Conservation (phyloP, 35 echinoderm and acorn worm species). For the Eucidaris tribuloides region DNA sequence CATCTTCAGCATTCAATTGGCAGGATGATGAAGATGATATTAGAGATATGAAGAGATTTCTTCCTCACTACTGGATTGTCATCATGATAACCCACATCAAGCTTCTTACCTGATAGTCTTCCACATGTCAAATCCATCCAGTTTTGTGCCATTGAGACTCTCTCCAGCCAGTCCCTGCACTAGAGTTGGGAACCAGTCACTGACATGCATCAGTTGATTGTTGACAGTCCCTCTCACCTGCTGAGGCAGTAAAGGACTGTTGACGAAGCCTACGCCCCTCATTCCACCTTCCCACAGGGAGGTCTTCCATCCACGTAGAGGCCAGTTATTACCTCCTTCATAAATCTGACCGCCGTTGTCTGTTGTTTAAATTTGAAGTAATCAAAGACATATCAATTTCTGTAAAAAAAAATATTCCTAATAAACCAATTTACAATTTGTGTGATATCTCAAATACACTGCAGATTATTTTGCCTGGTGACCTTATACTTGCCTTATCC, state of each 20-base stretch:
- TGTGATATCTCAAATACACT: too few species aligned
- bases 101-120: conserved; percentile 65
- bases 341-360: conserved; percentile 73
- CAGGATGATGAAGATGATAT: not conserved
- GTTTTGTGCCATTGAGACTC: conserved; percentile 36
- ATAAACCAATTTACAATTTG: too few species aligned
- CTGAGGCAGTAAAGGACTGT: conserved; percentile 36
- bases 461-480: not conserved
- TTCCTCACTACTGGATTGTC: too few species aligned
- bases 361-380: not conserved
- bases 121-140: conserved; percentile 91
- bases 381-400: not conserved
- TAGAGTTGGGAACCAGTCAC: conserved; percentile 92
- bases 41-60: not conserved
- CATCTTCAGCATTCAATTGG: not conserved
- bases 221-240: conserved; percentile 46
- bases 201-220: conserved; percentile 76
- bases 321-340: conserved; percentile 85
- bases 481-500: not conserved
- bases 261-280: conserved; percentile 77
- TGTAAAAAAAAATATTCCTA: not conserved
- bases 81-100: not conserved
- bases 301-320: conserved; percentile 77
- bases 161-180: conserved; percentile 60
- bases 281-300: conserved; percentile 84